Conservation (phyloP, 2,888 invertebrate genomes). For the Nemotelus pantherinus region DNA sequence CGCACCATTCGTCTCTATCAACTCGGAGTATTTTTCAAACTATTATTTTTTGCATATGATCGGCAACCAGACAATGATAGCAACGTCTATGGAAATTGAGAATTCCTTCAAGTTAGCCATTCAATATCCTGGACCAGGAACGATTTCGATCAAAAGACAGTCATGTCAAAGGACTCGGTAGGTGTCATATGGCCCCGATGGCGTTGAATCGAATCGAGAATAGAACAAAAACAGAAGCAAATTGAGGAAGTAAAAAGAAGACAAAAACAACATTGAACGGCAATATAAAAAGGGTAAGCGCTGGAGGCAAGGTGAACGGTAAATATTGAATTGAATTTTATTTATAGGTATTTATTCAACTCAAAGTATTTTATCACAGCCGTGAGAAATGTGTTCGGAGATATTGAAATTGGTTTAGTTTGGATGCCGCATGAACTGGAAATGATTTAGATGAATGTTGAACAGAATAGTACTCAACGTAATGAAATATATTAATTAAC, state of each 20-base stretch:
- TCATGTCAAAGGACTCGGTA: not conserved
- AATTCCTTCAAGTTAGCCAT: not conserved
- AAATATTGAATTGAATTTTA: not conserved
- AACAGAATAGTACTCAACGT: too few species aligned
- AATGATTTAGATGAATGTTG: too few species aligned
- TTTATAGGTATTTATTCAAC: not conserved
- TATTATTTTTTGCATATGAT: not conserved
- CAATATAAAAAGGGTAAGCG: not conserved
- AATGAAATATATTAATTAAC: too few species aligned
- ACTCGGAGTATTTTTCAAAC: not conserved
- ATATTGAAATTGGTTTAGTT: too few species aligned
- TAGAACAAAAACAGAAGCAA: not conserved
- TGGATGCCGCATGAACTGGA: too few species aligned
- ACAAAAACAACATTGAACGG: not conserved
- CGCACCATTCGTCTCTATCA: not conserved
- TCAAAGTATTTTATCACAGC: not conserved
- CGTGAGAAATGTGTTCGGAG: too few species aligned
- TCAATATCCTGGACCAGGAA: not conserved
- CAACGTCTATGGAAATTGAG: not conserved
- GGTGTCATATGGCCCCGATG: not conserved
- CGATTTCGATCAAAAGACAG: not conserved
- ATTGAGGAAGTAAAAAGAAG: not conserved
- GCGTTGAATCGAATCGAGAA: not conserved
- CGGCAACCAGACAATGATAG: not conserved
- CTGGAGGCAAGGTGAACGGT: not conserved